A percentile compares a stretch with the other conserved stretches of the same genome.
Conservation (phyloP, 2,888 invertebrate genomes). For the Rugalucina vietnamica region DNA sequence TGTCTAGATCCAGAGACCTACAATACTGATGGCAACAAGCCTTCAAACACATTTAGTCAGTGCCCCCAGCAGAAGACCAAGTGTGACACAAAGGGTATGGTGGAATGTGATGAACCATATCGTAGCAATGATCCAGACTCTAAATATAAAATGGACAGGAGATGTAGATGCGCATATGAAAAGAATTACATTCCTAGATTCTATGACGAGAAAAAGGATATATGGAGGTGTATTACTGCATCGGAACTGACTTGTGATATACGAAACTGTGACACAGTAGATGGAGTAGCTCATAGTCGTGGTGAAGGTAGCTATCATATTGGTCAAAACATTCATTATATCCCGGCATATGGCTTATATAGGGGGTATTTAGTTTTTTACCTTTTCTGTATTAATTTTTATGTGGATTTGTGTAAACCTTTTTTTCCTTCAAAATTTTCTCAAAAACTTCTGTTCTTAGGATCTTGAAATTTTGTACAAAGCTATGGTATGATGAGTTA, state of each 20-base stretch:
- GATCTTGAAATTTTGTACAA: too few relatives aligned
- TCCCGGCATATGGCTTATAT: too few relatives aligned
- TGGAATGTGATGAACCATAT: neutral
- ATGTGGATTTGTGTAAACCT: too few relatives aligned
- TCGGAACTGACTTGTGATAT: neutral
- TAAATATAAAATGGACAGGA: neutral
- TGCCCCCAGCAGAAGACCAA: neutral
- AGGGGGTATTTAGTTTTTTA: too few relatives aligned
- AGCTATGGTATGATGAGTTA: too few relatives aligned
- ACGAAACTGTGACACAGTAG: too few relatives aligned
- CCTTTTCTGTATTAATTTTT: too few relatives aligned
- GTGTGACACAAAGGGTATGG: neutral
- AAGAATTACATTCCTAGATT: neutral
- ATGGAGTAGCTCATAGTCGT: too few relatives aligned
- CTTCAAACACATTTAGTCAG: neutral
- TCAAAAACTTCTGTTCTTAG: too few relatives aligned
- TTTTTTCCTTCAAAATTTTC: too few relatives aligned
- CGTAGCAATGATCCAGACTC: neutral
- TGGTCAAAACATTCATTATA: too few relatives aligned
- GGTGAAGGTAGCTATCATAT: too few relatives aligned
- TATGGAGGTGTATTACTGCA: neutral
- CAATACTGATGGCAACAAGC: neutral
- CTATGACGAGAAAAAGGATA: neutral
- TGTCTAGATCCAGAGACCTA: neutral
- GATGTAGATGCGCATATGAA: neutral